Conservation (phyloP, 2,797 vertebrate species). For the Ciconia nigra region DNA sequence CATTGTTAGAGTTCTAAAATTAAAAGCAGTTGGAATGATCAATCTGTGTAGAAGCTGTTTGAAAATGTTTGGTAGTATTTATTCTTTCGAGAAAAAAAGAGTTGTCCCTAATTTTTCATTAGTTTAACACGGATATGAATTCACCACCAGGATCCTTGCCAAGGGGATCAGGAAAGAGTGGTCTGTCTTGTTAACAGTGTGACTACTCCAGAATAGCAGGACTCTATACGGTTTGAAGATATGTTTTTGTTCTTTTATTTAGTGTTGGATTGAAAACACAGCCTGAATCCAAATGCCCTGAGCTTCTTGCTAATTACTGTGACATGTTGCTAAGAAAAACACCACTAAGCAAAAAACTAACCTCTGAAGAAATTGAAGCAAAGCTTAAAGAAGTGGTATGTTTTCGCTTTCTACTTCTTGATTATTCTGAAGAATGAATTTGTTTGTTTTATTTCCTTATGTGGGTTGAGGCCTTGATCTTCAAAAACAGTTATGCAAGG, state of each 20-base stretch:
- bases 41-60: neutral
- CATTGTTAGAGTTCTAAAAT: neutral
- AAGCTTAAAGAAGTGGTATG: constrained; percentile 99
- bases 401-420: neutral
- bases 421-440: neutral
- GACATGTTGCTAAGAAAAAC: constrained; percentile 99
- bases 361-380: constrained; percentile 98
- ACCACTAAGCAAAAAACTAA: constrained; percentile 98
- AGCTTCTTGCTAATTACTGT: constrained; percentile 99
- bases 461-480: neutral
- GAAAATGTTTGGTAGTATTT: neutral
- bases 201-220: neutral
- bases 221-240: neutral
- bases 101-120: neutral
- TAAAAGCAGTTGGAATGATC: neutral
- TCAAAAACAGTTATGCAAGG: neutral
- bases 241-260: constrained; percentile 42
- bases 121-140: neutral
- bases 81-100: neutral
- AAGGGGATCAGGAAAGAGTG: neutral
- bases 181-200: neutral
- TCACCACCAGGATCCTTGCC: neutral
- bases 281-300: constrained; percentile 98
- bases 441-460: neutral
- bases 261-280: constrained; percentile 97